These are phyloP conservation scores for Sarcophilus harrisii DNA, from an alignment of 2,797 vertebrate genomes.

Conservation along the genomic window DNA sequence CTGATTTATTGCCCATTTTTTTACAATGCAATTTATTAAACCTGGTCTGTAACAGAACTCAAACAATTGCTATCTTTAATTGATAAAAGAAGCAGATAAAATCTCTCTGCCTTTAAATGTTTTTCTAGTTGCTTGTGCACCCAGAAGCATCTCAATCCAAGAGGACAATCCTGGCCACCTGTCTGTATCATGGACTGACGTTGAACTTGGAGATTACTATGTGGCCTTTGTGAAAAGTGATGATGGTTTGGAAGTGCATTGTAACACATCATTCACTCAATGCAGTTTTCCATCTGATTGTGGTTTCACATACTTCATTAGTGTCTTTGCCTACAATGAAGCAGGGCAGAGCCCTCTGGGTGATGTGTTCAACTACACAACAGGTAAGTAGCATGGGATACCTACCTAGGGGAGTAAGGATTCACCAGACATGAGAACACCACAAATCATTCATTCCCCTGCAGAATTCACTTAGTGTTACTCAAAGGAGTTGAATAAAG, in stretches of 20 bases:
- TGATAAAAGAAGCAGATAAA: conserved; percentile 37
- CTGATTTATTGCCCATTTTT: not conserved
- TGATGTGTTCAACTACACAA: conserved; percentile 89
- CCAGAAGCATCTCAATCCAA: conserved; percentile 84
- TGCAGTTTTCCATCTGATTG: conserved; percentile 91
- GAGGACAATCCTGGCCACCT: conserved; percentile 87
- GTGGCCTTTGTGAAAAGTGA: conserved; percentile 90
- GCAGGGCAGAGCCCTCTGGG: conserved; percentile 91
- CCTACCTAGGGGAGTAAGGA: not conserved
- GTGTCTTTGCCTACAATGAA: conserved; percentile 90
- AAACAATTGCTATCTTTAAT: not conserved
- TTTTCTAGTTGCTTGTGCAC: conserved; percentile 92
- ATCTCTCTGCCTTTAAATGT: not conserved
- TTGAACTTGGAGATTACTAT: conserved; percentile 88
- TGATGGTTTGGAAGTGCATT: conserved; percentile 88
- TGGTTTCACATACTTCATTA: conserved; percentile 93
- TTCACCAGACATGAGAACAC: not conserved
- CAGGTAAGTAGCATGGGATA: conserved; percentile 84
- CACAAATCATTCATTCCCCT: not conserved
- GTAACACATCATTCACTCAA: conserved; percentile 89
- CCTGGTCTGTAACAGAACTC: conserved; percentile 25
- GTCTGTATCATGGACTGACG: conserved; percentile 88
- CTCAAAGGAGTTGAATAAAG: not conserved
- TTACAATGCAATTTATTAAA: not conserved
- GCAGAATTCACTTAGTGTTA: not conserved